A percentile compares a stretch with the other conserved stretches of the same genome.
Conservation (phyloP, 2,888 invertebrate species). For the Drosophila ustulata region DNA sequence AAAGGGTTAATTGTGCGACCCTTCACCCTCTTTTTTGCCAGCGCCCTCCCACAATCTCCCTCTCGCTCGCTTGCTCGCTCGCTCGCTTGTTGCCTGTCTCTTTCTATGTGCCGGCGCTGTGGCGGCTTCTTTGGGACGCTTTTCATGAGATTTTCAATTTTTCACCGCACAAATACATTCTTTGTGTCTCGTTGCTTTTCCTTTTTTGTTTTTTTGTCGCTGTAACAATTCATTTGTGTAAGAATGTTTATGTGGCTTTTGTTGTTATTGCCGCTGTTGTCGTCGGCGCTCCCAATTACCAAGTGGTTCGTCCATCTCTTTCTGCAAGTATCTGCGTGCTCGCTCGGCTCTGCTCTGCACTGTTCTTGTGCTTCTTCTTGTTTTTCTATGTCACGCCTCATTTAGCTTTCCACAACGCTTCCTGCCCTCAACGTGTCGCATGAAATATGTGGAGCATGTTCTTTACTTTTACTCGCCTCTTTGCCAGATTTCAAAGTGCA, state of each 20-base stretch:
- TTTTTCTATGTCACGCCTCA: conserved; percentile 76
- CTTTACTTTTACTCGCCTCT: conserved; percentile 35
- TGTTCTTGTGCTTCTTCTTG: conserved; percentile 33
- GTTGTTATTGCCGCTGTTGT: conserved; percentile 24
- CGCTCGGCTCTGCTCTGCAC: not conserved
- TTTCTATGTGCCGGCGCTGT: conserved; percentile 19
- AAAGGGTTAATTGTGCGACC: conserved; percentile 72
- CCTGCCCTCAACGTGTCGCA: conserved; percentile 26
- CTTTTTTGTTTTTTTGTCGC: conserved; percentile 9
- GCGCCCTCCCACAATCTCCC: not conserved
- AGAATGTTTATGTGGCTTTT: conserved; percentile 26
- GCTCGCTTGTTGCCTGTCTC: not conserved
- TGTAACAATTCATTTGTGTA: conserved; percentile 39
- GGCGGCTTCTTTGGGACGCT: conserved; percentile 38
- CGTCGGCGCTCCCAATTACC: conserved; percentile 56
- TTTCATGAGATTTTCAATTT: conserved; percentile 54
- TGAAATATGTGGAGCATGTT: conserved; percentile 54
- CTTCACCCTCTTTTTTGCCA: conserved; percentile 19
- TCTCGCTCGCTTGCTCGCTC: not conserved
- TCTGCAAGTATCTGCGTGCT: conserved; percentile 23
- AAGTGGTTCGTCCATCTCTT: conserved; percentile 36
- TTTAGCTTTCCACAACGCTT: conserved; percentile 75
- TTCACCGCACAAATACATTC: conserved; percentile 48
- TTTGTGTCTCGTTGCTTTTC: conserved; percentile 36
- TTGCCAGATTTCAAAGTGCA: conserved; percentile 53